phyloP scores from a whole-genome alignment of 1,140 invertebrate genomes.

The Scaptomyza pallida region DNA sequence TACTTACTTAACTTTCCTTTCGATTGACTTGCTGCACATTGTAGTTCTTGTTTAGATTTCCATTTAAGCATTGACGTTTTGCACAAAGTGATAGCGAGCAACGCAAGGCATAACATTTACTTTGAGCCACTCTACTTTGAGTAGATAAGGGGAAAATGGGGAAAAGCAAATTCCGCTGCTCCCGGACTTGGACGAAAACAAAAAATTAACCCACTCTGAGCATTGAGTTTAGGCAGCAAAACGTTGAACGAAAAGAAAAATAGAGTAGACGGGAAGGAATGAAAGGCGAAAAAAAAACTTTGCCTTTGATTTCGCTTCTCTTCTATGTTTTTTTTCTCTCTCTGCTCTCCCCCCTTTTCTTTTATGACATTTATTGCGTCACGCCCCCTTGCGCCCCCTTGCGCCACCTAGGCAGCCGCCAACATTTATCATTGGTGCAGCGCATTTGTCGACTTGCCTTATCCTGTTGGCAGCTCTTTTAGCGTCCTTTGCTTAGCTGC shows the following conservation, averaged over 20 bases:
- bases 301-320: constrained; percentile 46
- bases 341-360: constrained; percentile 4
- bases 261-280: background rate
- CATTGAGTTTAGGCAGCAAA: background rate
- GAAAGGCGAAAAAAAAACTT: constrained; percentile 44
- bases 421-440: constrained; percentile 65
- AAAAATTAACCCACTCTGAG: constrained; percentile 23
- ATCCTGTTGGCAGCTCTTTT: constrained; percentile 50
- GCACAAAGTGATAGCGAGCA: constrained; percentile 4
- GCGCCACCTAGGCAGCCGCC: constrained; percentile 27
- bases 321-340: constrained; percentile 33
- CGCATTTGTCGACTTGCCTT: constrained; percentile 71
- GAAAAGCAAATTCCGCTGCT: constrained; percentile 3
- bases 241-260: background rate
- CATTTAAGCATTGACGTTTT: background rate
- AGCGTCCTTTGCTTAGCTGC: constrained; percentile 35
- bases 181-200: background rate
- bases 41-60: background rate
- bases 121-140: background rate
- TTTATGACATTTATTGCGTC: constrained; percentile 59
- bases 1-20: background rate
- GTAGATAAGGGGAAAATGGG: background rate
- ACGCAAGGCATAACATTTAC: constrained; percentile 11
- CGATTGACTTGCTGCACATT: background rate
- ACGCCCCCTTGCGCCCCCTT: too few relatives aligned